phyloP scores from a whole-genome alignment of 2,888 invertebrate genomes.

The Liodrosophila aerea region DNA sequence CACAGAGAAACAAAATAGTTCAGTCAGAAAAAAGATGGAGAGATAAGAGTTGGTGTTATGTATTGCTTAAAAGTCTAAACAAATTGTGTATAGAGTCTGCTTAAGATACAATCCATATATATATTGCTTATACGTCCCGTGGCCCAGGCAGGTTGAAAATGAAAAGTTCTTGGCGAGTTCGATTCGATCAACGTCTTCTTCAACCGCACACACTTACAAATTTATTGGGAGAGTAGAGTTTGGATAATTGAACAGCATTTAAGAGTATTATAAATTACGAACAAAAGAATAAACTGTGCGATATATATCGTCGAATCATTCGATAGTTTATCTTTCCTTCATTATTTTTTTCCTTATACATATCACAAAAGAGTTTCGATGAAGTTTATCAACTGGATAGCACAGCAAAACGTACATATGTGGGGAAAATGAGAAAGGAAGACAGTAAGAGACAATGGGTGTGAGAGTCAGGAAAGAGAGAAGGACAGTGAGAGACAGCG shows the following conservation, averaged over 20 bases:
- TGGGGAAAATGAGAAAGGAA: constrained; percentile 21
- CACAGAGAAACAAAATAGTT: constrained; percentile 5
- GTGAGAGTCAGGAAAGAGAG: constrained; percentile 13
- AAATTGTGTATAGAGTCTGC: constrained; percentile 22
- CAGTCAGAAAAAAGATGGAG: constrained; percentile 10
- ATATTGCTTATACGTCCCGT: constrained; percentile 68
- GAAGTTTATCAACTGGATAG: constrained; percentile 51
- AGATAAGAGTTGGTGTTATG: constrained; percentile 23
- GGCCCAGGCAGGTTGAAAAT: constrained; percentile 46
- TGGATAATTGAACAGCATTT: constrained; percentile 40
- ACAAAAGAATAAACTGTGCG: constrained; percentile 10
- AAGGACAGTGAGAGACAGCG: constrained; percentile 9
- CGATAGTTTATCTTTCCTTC: constrained; percentile 22
- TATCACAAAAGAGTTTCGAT: constrained; percentile 77
- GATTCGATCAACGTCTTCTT: constrained; percentile 55
- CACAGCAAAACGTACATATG: constrained; percentile 24
- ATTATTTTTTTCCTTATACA: constrained; percentile 63
- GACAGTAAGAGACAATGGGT: constrained; percentile 16
- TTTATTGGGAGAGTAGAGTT: constrained; percentile 60
- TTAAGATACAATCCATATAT: constrained; percentile 34
- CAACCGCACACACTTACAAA: constrained; percentile 63
- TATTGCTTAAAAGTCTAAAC: constrained; percentile 51
- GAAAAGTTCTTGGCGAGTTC: constrained; percentile 16
- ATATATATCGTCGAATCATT: constrained; percentile 57
- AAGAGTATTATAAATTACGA: constrained; percentile 60